Conservation (phyloP, 2,888 invertebrate genomes). For the Alcis repandata region DNA sequence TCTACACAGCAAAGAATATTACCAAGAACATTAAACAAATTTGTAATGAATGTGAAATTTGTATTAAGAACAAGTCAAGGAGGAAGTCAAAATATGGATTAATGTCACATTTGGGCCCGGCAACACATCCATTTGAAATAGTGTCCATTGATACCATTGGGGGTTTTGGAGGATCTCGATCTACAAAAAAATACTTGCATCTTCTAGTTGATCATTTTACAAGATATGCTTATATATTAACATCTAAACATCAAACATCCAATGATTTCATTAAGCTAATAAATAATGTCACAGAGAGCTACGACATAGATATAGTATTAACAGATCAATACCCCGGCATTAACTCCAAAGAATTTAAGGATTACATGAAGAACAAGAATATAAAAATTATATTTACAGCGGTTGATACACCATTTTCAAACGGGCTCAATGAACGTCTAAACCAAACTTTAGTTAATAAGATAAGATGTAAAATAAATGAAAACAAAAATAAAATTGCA, state of each 20-base stretch:
- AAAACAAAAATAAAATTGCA: conserved; percentile 45
- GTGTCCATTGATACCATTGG: conserved; percentile 45
- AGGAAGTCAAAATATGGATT: too few species aligned
- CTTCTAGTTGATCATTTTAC: conserved; percentile 24
- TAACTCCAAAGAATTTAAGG: neutral
- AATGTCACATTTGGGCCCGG: too few species aligned
- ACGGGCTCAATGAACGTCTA: neutral
- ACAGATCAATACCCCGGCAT: neutral
- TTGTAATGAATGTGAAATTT: too few species aligned
- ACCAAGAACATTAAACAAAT: too few species aligned
- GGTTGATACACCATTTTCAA: conserved; percentile 18
- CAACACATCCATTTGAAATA: too few species aligned
- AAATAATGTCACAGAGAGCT: conserved; percentile 19
- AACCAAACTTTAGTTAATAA: too few species aligned
- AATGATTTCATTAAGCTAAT: conserved; percentile 48
- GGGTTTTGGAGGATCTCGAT: conserved; percentile 48
- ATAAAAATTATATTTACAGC: too few species aligned
- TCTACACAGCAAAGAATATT: too few species aligned
- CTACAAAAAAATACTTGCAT: conserved; percentile 49
- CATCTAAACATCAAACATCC: conserved; percentile 47
- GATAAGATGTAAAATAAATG: conserved; percentile 44
- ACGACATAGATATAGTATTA: neutral
- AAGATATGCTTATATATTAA: conserved; percentile 47
- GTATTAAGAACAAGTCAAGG: too few species aligned
- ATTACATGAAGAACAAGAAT: too few species aligned